Base-by-base conservation (phyloP, 2,797 vertebrate species). In the Enteromius argenteus region DNA sequence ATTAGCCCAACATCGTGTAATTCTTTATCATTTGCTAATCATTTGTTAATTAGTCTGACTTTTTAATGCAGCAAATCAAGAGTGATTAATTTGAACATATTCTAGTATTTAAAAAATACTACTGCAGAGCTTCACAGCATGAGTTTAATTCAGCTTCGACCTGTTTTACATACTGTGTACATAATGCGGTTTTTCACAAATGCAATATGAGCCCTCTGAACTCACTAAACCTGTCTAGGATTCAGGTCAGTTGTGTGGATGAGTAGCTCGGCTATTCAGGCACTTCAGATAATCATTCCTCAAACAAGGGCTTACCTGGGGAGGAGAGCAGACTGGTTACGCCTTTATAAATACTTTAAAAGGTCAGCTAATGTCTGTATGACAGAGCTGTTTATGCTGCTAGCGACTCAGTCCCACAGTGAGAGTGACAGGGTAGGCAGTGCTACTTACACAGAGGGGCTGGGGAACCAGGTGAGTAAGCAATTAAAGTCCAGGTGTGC, bases 21-120 rank as follows among this genome's bases (percentile, higher is more conserved):
- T 94, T 93, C 89, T 88, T 86, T 86, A 91, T 92, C 90, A 90
- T 91, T 92, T 84, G 87, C 91, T 93, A 94, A 94, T 94, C 91
- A 91, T 90, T 85, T 2, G 84, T 90, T 94, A 93, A 94, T 94
- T 94, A 93, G 91, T 72, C 27, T 80, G 88, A 90, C 85, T 91
- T 91, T 90, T 89, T 80, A 86, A 89, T 80, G 87, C 88, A 85
- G 92, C 88, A 88, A 79, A 91, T 93, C 89, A 90, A 73, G 76
- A 91, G 89, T 81, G 89, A 94, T 92, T 91, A 88, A 91, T 91
- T 86, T 79, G 87, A 51, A 93, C 90, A 89, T 86, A 90, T 91
- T 88, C 75, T 85, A 89, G 90, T 88, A 83, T 92, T 92, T 90
- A 90, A 92, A 91, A 90, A 93, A 92, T 85, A 89, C 87, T 69